phyloP scores from a whole-genome alignment of 2,888 invertebrate species.

The Kuschelorhynchus macadamiae region DNA sequence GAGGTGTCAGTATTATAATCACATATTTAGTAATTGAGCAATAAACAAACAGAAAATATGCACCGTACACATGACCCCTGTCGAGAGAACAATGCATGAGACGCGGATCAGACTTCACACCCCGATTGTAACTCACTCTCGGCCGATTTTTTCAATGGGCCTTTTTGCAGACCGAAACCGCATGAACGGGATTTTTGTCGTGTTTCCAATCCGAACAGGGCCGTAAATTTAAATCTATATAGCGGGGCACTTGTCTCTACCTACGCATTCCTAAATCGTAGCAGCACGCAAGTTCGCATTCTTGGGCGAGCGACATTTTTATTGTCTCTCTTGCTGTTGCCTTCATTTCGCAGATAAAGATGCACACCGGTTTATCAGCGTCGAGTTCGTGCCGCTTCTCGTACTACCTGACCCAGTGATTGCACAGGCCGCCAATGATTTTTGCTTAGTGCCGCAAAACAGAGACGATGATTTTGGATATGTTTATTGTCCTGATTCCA shows the following conservation, averaged over 20 bases:
- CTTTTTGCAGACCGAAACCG: conserved; percentile 26
- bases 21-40: too few relatives aligned
- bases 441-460: too few relatives aligned
- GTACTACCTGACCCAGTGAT: too few relatives aligned
- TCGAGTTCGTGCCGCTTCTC: too few relatives aligned
- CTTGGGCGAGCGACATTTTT: conserved; percentile 4
- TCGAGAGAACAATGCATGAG: conserved; percentile 13
- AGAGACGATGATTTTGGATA: too few relatives aligned
- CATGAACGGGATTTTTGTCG: conserved; percentile 32
- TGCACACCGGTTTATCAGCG: too few relatives aligned
- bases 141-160: conserved; percentile 14
- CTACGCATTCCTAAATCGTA: conserved; percentile 26
- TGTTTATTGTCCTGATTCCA: too few relatives aligned
- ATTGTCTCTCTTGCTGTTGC: too few relatives aligned
- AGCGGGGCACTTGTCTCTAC: conserved; percentile 6
- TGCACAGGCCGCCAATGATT: too few relatives aligned
- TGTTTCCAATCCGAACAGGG: conserved; percentile 21
- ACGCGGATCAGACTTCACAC: conserved; percentile 3
- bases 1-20: too few relatives aligned
- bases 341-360: too few relatives aligned
- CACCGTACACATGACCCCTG: not conserved
- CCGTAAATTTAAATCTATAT: conserved; percentile 36
- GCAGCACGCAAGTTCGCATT: conserved; percentile 34
- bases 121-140: conserved; percentile 23
- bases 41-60: too few relatives aligned